A percentile compares a stretch with the other conserved stretches of the same genome.
Conservation (phyloP, 2,797 vertebrate species). For the Onychomys leucogaster region DNA sequence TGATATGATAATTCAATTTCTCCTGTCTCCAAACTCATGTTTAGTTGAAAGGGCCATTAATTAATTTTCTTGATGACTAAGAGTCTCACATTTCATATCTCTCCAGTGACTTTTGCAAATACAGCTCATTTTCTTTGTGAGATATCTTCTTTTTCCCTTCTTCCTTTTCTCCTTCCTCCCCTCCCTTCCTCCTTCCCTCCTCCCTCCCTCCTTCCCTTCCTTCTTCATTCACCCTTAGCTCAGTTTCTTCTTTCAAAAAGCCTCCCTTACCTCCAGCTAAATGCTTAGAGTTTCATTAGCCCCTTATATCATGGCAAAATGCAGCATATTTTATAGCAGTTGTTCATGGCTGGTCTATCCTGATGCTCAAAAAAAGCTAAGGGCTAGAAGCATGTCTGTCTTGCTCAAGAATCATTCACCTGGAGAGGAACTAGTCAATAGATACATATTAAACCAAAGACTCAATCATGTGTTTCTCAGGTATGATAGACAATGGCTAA, state of each 20-base stretch:
- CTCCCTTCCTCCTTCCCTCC: not conserved
- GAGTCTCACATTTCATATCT: not conserved
- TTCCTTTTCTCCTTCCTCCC: not conserved
- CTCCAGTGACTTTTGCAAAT: not conserved
- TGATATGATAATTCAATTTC: not conserved
- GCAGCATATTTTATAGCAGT: rapidly evolving
- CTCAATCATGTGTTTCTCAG: not conserved
- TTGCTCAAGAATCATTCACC: rapidly evolving
- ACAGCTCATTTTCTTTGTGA: not conserved
- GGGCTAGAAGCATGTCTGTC: not conserved
- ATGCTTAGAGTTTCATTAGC: not conserved
- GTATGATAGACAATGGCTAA: not conserved
- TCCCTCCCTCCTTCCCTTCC: no score
- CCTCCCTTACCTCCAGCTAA: not conserved
- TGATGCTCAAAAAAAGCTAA: not conserved
- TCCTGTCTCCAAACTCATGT: not conserved
- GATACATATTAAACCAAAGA: not conserved
- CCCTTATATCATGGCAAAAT: rapidly evolving
- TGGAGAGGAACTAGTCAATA: not conserved
- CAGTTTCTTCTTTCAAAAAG: not conserved
- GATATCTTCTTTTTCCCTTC: not conserved
- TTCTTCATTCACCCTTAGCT: not conserved
- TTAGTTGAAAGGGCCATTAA: not conserved
- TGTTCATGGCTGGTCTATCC: no score
- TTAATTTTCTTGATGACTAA: not conserved